These are phyloP conservation scores for Acleris sparsana DNA, from an alignment of 2,888 invertebrate genomes.

Conservation along the genomic window DNA sequence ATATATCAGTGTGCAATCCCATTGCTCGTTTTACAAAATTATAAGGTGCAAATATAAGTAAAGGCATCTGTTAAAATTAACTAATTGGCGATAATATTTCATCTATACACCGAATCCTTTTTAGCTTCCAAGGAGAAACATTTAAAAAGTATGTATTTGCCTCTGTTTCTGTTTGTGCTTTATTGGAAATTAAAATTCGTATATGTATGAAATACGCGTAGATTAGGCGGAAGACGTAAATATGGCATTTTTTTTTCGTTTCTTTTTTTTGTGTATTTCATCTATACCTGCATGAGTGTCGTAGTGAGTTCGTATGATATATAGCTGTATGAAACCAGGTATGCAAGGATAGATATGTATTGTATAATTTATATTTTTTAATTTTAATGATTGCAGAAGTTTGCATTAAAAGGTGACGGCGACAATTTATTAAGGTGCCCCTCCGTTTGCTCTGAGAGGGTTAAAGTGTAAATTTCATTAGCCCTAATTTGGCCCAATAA, in stretches of 20 bases:
- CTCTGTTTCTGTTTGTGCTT: constrained; percentile 34
- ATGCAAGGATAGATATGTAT: neutral
- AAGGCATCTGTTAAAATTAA: constrained; percentile 45
- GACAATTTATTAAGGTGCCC: too few species aligned
- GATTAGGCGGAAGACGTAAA: constrained; percentile 25
- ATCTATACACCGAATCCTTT: constrained; percentile 29
- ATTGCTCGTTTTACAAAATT: neutral
- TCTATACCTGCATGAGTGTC: constrained; percentile 44
- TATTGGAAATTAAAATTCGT: constrained; percentile 22
- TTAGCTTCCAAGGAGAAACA: constrained; percentile 67
- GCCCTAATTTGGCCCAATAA: too few species aligned
- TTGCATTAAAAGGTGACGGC: too few species aligned
- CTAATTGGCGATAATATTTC: constrained; percentile 30
- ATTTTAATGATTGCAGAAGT: too few species aligned
- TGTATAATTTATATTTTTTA: too few species aligned
- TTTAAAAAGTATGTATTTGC: constrained; percentile 60
- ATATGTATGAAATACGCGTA: constrained; percentile 24
- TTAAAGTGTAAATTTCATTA: too few species aligned
- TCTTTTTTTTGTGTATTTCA: constrained; percentile 20
- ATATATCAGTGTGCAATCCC: neutral
- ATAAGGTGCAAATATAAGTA: constrained; percentile 47
- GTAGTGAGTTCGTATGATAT: constrained; percentile 31
- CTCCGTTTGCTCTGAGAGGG: too few species aligned
- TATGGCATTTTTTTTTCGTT: constrained; percentile 18
- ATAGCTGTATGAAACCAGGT: neutral